Evolutionary conservation across 1,140 invertebrate genomes (phyloP).

Genomic region (Drosophila elegans): DNA sequence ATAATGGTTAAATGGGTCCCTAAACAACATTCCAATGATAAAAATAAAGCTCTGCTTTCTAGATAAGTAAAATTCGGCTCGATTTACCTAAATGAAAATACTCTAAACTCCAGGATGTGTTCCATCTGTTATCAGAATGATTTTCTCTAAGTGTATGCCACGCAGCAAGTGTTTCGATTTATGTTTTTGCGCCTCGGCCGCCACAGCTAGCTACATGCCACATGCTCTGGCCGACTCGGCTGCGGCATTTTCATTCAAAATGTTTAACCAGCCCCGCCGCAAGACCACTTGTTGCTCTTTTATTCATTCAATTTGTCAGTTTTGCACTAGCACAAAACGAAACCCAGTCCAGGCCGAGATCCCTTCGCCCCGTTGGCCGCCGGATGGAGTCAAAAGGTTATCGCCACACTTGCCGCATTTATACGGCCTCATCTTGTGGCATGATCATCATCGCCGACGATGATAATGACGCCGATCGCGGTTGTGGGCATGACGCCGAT

Average conservation of each 20-base stretch:
- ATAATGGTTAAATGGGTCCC: too few species aligned
- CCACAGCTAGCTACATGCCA: constrained; percentile 47
- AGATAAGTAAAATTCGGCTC: too few species aligned
- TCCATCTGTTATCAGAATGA: too few species aligned
- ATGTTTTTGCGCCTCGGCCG: constrained; percentile 77
- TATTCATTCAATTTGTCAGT: constrained; percentile 85
- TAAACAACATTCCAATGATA: too few species aligned
- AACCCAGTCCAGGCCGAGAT: constrained; percentile 23
- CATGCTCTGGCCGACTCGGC: constrained; percentile 42
- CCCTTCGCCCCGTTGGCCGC: constrained; percentile 22
- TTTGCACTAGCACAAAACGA: constrained; percentile 66
- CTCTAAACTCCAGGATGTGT: too few species aligned
- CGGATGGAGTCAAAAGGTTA: constrained; percentile 83
- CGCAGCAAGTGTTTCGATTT: constrained; percentile 81
- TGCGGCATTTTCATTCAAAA: constrained; percentile 79
- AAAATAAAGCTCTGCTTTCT: too few species aligned
- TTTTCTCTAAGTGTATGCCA: constrained; percentile 15
- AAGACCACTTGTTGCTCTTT: constrained; percentile 84
- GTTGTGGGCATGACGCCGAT: constrained; percentile 27
- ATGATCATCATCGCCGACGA: constrained; percentile 40
- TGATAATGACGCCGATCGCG: constrained; percentile 48
- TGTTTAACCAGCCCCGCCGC: constrained; percentile 67
- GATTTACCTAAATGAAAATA: too few species aligned
- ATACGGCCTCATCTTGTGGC: constrained; percentile 62
- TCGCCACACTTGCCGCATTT: constrained; percentile 79